Evolutionary conservation across 2,888 invertebrate species (phyloP), one percentile per base, ranked within the genome.

Genomic region (Portevinia maculata): DNA sequence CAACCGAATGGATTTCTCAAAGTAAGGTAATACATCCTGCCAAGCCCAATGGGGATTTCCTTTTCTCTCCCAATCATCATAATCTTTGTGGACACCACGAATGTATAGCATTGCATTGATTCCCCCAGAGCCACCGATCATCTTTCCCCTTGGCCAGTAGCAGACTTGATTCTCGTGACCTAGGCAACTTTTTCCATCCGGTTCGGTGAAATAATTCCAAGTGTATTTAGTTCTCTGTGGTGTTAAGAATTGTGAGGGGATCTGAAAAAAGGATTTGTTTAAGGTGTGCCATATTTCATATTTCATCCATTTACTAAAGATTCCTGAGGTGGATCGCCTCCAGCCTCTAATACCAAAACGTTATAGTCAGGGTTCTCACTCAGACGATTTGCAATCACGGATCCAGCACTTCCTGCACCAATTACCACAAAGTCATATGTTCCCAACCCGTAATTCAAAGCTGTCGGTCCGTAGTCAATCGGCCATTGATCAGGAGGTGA

Each of bases 21-120:
- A 92, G 84, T 92, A 92, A 7, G 89, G 86, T 1, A 87, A 73
- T 0, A 93, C 90, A 6, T 92, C 89, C 3, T 91, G 87, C 88
- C 93, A 93, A 41, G 91, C 91, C 93, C 93, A 93, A 3, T 92
- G 92, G 0, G 85, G 34, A 84, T 93, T 93, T 11, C 93, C 93
- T 30, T 89, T 86, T 0, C 87, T 87, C 52, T 91, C 90, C 94
- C 94, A 94, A 57, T 90, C 88, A 50, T 92, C 90, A 81, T 92
- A 94, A 86, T 94, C 93, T 6, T 88, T 86, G 0, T 88, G 89
- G 85, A 92, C 92, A 0, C 93, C 94, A 41, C 93, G 91, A 3
- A 93, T 90, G 86, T 93, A 93, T 60, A 94, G 89, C 92, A 94
- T 93, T 46, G 92, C 93, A 86, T 94, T 94, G 17, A 94, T 90